Conservation (phyloP, 2,797 vertebrate species). For the Ptychadena robeensis region DNA sequence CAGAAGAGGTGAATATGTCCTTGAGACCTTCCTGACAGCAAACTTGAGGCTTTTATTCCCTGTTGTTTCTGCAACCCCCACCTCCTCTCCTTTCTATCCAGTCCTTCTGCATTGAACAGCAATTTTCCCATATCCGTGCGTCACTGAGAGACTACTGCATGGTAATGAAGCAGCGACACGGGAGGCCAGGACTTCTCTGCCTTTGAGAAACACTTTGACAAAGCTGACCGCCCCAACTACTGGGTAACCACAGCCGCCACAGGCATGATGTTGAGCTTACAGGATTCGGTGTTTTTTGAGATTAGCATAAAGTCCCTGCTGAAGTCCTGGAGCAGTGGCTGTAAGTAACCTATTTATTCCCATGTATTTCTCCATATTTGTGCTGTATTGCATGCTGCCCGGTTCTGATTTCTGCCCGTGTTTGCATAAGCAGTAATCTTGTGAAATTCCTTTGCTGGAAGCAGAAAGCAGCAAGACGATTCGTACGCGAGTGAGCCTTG, state of each 20-base stretch:
- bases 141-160: slow-evolving; percentile 74
- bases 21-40: slow-evolving; percentile 65
- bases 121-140: slow-evolving; percentile 69
- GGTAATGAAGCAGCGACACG: slow-evolving; percentile 71
- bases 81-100: slow-evolving; percentile 3
- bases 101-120: slow-evolving; percentile 74
- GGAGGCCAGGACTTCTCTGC: slow-evolving; percentile 69
- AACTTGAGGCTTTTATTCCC: slow-evolving; percentile 64
- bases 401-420: neutral
- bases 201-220: slow-evolving; percentile 64
- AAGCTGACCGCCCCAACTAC: slow-evolving; percentile 52
- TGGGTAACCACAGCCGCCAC: slow-evolving; percentile 28
- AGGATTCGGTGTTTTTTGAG: slow-evolving; percentile 97
- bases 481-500: neutral
- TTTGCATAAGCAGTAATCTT: slow-evolving; percentile 29
- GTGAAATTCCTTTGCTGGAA: slow-evolving; percentile 38
- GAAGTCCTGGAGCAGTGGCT: slow-evolving; percentile 93
- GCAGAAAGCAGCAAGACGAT: neutral
- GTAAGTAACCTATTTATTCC: slow-evolving; percentile 85
- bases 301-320: slow-evolving; percentile 98
- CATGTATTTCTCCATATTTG: slow-evolving; percentile 8
- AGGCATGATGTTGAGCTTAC: slow-evolving; percentile 91
- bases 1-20: slow-evolving; percentile 68
- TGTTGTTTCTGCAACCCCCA: neutral
- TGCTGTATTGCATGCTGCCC: neutral